These are phyloP conservation scores for Sarcophaga bullata DNA, from an alignment of 1,140 invertebrate species.

Conservation along the genomic window DNA sequence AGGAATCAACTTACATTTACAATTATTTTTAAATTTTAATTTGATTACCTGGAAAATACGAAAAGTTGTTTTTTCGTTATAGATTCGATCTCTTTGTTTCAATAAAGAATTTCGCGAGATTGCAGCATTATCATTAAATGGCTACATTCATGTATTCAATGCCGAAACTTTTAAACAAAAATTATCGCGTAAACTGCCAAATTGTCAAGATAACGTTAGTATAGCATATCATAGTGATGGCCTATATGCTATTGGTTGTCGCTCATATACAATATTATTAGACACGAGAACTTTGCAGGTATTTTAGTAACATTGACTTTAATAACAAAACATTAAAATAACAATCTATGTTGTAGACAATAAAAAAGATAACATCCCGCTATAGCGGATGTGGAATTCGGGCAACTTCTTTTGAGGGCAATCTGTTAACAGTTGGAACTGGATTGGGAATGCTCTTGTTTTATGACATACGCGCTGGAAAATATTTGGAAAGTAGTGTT, in stretches of 20 bases:
- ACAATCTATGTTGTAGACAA: slow-evolving; percentile 60
- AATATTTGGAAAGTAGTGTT: slow-evolving; percentile 90
- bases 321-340: neutral
- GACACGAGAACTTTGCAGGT: slow-evolving; percentile 88
- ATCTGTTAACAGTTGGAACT: slow-evolving; percentile 92
- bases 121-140: slow-evolving; percentile 91
- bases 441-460: slow-evolving; percentile 92
- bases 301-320: slow-evolving; percentile 52
- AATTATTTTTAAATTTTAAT: neutral
- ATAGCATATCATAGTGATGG: slow-evolving; percentile 84
- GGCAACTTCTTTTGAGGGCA: slow-evolving; percentile 89
- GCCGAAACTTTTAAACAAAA: slow-evolving; percentile 87
- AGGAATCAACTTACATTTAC: too few species aligned
- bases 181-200: slow-evolving; percentile 85
- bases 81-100: slow-evolving; percentile 89
- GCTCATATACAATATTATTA: slow-evolving; percentile 89
- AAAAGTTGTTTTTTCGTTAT: neutral
- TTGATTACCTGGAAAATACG: neutral
- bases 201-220: slow-evolving; percentile 93
- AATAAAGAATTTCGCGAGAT: slow-evolving; percentile 88
- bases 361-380: slow-evolving; percentile 76
- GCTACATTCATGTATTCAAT: slow-evolving; percentile 92
- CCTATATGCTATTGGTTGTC: slow-evolving; percentile 91
- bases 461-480: slow-evolving; percentile 89
- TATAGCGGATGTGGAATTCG: slow-evolving; percentile 88